Percentiles rank a stretch among this genome's conserved stretches.
These are phyloP conservation scores for Sprattus sprattus DNA, from an alignment of 2,113 vertebrate genomes.

Conservation along the genomic window DNA sequence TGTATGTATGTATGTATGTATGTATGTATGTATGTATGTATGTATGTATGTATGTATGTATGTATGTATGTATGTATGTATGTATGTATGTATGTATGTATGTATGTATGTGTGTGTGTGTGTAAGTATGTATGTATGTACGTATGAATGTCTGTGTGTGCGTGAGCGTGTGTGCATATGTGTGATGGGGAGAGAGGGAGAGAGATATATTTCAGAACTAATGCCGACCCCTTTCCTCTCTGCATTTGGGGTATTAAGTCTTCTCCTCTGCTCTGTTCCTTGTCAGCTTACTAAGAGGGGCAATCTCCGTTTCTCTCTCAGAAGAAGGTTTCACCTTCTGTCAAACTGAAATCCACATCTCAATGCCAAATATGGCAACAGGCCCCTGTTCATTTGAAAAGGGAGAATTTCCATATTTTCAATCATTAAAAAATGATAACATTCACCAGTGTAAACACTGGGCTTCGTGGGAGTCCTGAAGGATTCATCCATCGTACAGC, in stretches of 20 bases:
- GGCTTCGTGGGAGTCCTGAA: background rate
- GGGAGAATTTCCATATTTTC: slow-evolving; percentile 8
- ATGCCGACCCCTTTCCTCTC: slow-evolving; percentile 26
- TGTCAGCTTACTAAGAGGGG: slow-evolving; percentile 25
- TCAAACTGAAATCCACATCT: slow-evolving; percentile 30
- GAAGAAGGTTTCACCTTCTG: slow-evolving; percentile 31
- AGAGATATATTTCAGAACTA: slow-evolving; percentile 17
- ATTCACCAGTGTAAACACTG: background rate
- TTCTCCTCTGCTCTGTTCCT: slow-evolving; percentile 17
- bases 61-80: too few relatives aligned
- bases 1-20: too few relatives aligned
- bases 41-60: too few relatives aligned
- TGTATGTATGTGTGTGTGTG: background rate
- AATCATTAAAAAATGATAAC: background rate
- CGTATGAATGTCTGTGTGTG: background rate
- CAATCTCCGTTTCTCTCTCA: slow-evolving; percentile 24
- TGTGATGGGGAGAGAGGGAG: background rate
- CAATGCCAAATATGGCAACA: background rate
- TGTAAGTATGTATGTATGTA: background rate
- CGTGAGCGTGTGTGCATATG: background rate
- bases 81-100: too few relatives aligned
- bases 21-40: too few relatives aligned
- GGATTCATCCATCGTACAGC: background rate
- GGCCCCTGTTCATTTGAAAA: background rate
- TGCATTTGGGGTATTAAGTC: slow-evolving; percentile 28